Base-by-base conservation (phyloP, 2,888 invertebrate genomes). In the Aphodius sticticus region DNA sequence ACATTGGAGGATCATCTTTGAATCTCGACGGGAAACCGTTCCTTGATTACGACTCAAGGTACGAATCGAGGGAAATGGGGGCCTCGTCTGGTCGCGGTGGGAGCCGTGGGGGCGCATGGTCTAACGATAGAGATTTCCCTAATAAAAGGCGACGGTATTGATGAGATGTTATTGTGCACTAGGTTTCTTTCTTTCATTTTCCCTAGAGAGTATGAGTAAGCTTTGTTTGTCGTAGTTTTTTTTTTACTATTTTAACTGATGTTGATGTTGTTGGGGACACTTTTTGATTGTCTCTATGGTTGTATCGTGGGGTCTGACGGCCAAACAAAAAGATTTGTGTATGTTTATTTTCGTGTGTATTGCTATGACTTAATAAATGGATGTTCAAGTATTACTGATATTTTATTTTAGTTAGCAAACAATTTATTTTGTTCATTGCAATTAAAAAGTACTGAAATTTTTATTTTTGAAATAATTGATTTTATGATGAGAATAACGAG, bases 131-230 rank as follows among this genome's bases (percentile, higher is more conserved):
- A 16, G 81, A 81, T 74, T 81, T 79, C 77, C 77, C 38, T 69
- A 79, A 77, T 74, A 81, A 81, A 79, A 78, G 81, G 70, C 78
- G 81, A 77, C 76, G 81, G 69, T 81, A 81, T 79, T 81, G 78
- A 80, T 75, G 78, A 76, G 76, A 78, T 78, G 69, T 16, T 74
- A 69, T 78, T 74, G 75, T 70, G 75, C 75, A 37, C 6, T 53
- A 70, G 37, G 26, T 16, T 78, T 69, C 76, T 70, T 78, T 70
- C 38, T 78, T 69, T 2, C 26, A 37, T 75, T 70, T 70, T 37
- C 76, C 38, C 70, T 78, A 70, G 37, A 76, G 69, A 69, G 35
- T 16, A 38, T 7, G n/a, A 26, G 35, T 69, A n/a, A 76, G 26
- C 76, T 16, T 76, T 4, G 12, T 76, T 76, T 76, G 76, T 37